A percentile compares a stretch with the other conserved stretches of the same genome.
Conservation (phyloP, 2,888 invertebrate genomes). For the Megaustenia siamemsis region DNA sequence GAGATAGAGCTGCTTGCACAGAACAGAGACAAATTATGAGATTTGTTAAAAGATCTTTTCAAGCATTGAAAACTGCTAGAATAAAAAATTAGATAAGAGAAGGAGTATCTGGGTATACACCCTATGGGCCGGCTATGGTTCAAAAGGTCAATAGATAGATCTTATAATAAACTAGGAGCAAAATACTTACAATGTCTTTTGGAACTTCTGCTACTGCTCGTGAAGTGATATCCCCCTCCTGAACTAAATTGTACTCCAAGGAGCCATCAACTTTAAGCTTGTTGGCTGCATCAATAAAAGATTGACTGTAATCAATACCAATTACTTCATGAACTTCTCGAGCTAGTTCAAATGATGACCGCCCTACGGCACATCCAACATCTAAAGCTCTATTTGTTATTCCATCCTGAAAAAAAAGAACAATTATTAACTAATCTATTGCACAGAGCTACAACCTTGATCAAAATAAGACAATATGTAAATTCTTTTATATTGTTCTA, state of each 20-base stretch:
- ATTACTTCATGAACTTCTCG: constrained; percentile 73
- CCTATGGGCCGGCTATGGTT: too few species aligned
- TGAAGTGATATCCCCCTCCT: constrained; percentile 76
- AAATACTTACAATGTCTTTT: constrained; percentile 68
- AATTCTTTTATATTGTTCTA: too few species aligned
- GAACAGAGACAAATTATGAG: too few species aligned
- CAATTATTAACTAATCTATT: background rate
- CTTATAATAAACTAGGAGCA: too few species aligned
- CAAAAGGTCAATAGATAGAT: too few species aligned
- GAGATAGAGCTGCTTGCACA: too few species aligned
- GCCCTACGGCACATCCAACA: constrained; percentile 80
- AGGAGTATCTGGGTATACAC: too few species aligned
- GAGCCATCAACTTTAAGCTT: constrained; percentile 68
- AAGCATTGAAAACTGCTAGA: too few species aligned
- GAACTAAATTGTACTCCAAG: constrained; percentile 70
- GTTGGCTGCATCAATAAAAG: constrained; percentile 77
- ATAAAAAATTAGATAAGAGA: too few species aligned
- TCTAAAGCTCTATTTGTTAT: constrained; percentile 75
- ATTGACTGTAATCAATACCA: constrained; percentile 78
- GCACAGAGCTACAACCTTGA: too few species aligned
- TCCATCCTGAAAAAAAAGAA: constrained; percentile 56
- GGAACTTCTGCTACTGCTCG: constrained; percentile 68
- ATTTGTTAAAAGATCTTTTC: too few species aligned
- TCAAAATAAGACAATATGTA: too few species aligned
- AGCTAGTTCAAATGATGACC: constrained; percentile 77